Percentiles rank a stretch among this genome's conserved stretches.
phyloP scores from a whole-genome alignment of 2,888 invertebrate genomes.

The Drosophila rellima region DNA sequence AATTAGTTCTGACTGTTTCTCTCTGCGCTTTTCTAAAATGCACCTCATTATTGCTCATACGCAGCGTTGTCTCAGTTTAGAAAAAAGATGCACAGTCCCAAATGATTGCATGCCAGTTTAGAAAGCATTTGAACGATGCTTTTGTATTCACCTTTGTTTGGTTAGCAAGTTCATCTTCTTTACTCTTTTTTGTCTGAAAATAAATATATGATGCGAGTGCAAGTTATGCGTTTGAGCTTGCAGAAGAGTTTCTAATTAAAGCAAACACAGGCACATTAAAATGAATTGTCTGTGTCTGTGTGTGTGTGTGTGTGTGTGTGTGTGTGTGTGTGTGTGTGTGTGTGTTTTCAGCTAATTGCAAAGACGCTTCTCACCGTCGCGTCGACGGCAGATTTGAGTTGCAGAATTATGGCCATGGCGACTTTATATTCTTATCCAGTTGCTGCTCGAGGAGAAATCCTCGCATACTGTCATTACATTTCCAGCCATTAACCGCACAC shows the following conservation, averaged over 20 bases:
- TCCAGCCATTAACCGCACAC: constrained; percentile 72
- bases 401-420: constrained; percentile 26
- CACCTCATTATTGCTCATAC: constrained; percentile 7
- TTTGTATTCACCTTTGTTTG: neutral
- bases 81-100: constrained; percentile 2
- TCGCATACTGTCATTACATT: constrained; percentile 67
- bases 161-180: neutral
- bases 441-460: constrained; percentile 10
- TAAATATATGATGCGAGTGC: constrained; percentile 2
- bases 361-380: neutral
- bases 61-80: neutral
- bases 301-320: neutral
- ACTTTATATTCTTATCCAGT: constrained; percentile 41
- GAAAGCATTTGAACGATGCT: neutral
- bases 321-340: neutral
- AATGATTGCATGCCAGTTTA: constrained; percentile 1
- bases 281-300: constrained; percentile 1
- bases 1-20: neutral
- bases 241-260: constrained; percentile 20
- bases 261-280: constrained; percentile 15
- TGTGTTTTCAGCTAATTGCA: constrained; percentile 41
- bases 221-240: neutral
- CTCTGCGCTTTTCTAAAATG: neutral
- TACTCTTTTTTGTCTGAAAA: constrained; percentile 3
- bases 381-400: constrained; percentile 24